Percentiles rank a stretch among this genome's conserved stretches.
Evolutionary conservation across 2,888 invertebrate genomes (phyloP).

Genomic region (Coremacera marginata): DNA sequence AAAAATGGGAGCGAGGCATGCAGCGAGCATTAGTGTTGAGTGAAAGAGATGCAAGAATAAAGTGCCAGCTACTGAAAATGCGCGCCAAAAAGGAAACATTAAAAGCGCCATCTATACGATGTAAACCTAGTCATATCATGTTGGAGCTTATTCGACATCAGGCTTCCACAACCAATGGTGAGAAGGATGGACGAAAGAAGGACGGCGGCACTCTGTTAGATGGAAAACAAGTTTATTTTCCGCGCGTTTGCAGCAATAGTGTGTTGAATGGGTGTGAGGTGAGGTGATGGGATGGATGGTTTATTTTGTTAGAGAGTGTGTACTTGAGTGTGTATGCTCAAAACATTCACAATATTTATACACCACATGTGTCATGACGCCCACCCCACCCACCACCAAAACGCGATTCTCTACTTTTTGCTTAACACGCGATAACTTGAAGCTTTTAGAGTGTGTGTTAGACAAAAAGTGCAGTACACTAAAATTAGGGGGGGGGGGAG

Average conservation of each 20-base stretch:
- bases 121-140: neutral
- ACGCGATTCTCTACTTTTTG: neutral
- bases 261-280: too few species aligned
- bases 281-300: too few species aligned
- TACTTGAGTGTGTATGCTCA: too few species aligned
- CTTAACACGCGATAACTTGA: neutral
- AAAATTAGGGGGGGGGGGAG: too few species aligned
- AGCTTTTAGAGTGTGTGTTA: neutral
- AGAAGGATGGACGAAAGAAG: neutral
- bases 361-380: too few species aligned
- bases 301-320: too few species aligned
- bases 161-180: neutral
- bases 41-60: neutral
- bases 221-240: conserved; percentile 37
- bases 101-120: conserved; percentile 49
- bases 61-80: conserved; percentile 39
- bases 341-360: too few species aligned
- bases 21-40: neutral
- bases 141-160: neutral
- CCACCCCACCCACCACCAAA: too few species aligned
- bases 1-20: neutral
- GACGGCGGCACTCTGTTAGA: neutral
- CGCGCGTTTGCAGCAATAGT: neutral
- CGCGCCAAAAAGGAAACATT: conserved; percentile 55
- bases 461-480: neutral